Evolutionary conservation across 1,140 invertebrate species (phyloP), one percentile per base, ranked within the genome.

Genomic region (Dysdera silvatica): DNA sequence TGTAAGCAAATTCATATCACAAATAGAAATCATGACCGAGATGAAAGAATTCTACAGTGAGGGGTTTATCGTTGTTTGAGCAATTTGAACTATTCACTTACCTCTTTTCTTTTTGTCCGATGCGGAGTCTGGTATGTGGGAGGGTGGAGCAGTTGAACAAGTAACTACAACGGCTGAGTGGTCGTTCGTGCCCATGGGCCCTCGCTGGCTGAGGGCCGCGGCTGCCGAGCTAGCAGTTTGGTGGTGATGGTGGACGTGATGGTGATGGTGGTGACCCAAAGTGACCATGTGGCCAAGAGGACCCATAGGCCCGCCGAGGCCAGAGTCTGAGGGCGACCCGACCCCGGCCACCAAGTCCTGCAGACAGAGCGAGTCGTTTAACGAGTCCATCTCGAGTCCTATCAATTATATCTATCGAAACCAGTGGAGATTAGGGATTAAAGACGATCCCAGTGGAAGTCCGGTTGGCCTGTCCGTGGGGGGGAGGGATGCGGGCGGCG

Each of bases 381-480:
- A 58, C 55, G 68, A 64, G 71, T 73, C 71, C 71, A 73, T 73
- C 67, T 71, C n/a, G n/a, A n/a, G n/a, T n/a, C n/a, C n/a, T n/a
- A n/a, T n/a, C n/a, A n/a, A n/a, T n/a, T n/a, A n/a, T n/a, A n/a
- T n/a, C n/a, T n/a, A n/a, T n/a, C n/a, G n/a, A n/a, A n/a, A n/a
- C n/a, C n/a, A n/a, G n/a, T n/a, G n/a, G n/a, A n/a, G n/a, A n/a
- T n/a, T n/a, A n/a, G n/a, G n/a, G n/a, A n/a, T n/a, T n/a, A n/a
- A n/a, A n/a, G n/a, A n/a, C n/a, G n/a, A n/a, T n/a, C n/a, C n/a
- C n/a, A n/a, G n/a, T n/a, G n/a, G n/a, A n/a, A n/a, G n/a, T n/a
- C n/a, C n/a, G n/a, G n/a, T n/a, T n/a, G n/a, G n/a, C n/a, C n/a
- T n/a, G n/a, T n/a, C n/a, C n/a, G n/a, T n/a, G n/a, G n/a, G n/a